Base-by-base conservation (phyloP, 1,140 invertebrate species). In the Euwallacea similis region DNA sequence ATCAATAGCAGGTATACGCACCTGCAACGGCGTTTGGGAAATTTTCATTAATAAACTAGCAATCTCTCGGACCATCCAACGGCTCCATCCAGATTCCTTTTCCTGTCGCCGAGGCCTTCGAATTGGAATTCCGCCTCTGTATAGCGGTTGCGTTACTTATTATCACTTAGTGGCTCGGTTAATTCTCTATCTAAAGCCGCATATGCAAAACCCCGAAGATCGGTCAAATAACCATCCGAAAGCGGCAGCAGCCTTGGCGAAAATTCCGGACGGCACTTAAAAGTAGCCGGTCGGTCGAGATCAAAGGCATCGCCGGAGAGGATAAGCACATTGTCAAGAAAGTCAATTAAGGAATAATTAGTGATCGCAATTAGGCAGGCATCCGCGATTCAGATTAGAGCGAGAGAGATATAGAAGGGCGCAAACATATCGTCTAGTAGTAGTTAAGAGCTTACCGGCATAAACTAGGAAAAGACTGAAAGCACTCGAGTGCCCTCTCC, bases 341-440 rank as follows among this genome's bases (percentile, higher is more conserved):
- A 71, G 61, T 71, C 61, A 71, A 71, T 71, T 71, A 71, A 71
- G 47, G 69, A 71, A 71, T 71, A 71, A 71, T 71, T 71, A 71
- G 69, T 71, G 69, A 55, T 65, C 61, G 69, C 69, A 71, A 71
- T 71, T 71, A 71, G 69, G 50, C 42, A 58, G 61, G 61, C 60
- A 71, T 71, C 53, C 69, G 69, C 42, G 66, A 68, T 50, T 50
- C 66, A 33, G 66, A 68, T 68, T 68, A 60, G 66, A 68, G 54
- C 42, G 42, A 60, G 58, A 60, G 55, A 15, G 43, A 50, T 11
- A 65, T 16, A 33, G 21, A 50, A 10, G 46, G 43, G n/a, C 15
- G 55, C 54, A 13, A 47, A 67, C 16, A 67, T 2, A 42, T 58
- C 55, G 21, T 33, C 21, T 33, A 33, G 21, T 33, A 33, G 21